Conservation (phyloP, 2,113 vertebrate species). For the Clarias gariepinus region DNA sequence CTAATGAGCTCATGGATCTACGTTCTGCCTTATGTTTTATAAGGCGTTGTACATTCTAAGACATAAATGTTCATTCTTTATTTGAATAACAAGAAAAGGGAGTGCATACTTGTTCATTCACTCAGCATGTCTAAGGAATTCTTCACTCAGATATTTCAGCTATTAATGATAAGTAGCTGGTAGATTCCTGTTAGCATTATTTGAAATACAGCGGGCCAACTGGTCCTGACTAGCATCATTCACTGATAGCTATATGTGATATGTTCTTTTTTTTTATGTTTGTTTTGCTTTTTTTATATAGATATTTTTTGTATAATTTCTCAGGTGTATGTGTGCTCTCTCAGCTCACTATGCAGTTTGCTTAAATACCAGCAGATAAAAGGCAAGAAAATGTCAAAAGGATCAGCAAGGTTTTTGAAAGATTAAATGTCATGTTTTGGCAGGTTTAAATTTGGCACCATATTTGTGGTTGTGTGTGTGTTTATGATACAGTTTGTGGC, state of each 20-base stretch:
- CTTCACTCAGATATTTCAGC: slow-evolving; percentile 11
- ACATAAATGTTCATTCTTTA: slow-evolving; percentile 33
- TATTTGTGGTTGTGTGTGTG: slow-evolving; percentile 7
- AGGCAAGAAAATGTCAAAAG: slow-evolving; percentile 59
- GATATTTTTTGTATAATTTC: slow-evolving; percentile 46
- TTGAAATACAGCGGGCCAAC: not conserved
- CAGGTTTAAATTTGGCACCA: slow-evolving; percentile 46
- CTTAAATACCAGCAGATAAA: slow-evolving; percentile 65
- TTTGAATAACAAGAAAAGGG: slow-evolving; percentile 58
- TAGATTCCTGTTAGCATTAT: slow-evolving; percentile 7
- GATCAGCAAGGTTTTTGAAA: slow-evolving; percentile 3
- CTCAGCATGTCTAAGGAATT: slow-evolving; percentile 57
- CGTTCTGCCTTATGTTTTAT: slow-evolving; percentile 44
- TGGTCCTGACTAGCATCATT: slow-evolving; percentile 11
- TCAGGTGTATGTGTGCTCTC: slow-evolving; percentile 55
- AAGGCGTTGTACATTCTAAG: slow-evolving; percentile 58
- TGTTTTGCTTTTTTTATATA: not conserved
- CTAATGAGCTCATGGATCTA: slow-evolving; percentile 57
- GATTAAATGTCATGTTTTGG: slow-evolving; percentile 37
- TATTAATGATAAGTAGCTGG: not conserved
- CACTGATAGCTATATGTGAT: not conserved
- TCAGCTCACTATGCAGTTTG: slow-evolving; percentile 60
- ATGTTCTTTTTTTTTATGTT: not conserved
- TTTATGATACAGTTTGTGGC: not conserved
- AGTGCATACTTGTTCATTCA: slow-evolving; percentile 70